Evolutionary conservation across 92 coral and sea anemone species (phyloP).

Genomic region (Epizoanthus rinbou): DNA sequence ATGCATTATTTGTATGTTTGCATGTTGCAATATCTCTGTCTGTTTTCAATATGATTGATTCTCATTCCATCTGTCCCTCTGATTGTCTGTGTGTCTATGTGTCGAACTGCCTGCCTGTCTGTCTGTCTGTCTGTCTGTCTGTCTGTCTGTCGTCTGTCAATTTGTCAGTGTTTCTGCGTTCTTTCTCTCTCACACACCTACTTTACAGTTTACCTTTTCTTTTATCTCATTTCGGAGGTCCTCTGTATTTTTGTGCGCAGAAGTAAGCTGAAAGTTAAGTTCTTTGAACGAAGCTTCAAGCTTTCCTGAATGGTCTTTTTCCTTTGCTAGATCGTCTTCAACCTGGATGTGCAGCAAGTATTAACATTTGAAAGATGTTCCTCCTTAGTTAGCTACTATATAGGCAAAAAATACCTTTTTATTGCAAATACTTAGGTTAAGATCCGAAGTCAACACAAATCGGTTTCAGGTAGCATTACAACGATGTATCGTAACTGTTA

Average conservation of each 20-base stretch:
- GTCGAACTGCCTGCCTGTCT: too few relatives aligned
- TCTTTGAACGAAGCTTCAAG: conserved; percentile 77
- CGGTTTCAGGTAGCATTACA: neutral
- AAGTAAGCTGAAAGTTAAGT: conserved; percentile 54
- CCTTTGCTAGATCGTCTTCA: conserved; percentile 74
- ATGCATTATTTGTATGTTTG: too few relatives aligned
- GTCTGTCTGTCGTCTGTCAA: neutral
- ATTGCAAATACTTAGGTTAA: too few relatives aligned
- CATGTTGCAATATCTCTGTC: too few relatives aligned
- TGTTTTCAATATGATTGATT: too few relatives aligned
- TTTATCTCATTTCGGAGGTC: conserved; percentile 63
- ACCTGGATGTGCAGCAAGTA: conserved; percentile 35
- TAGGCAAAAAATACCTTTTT: neutral
- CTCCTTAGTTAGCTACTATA: neutral
- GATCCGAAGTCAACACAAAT: too few relatives aligned
- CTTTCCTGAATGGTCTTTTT: conserved; percentile 65
- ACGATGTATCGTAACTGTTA: too few relatives aligned
- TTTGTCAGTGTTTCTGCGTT: neutral
- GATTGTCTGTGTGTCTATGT: neutral
- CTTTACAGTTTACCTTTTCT: conserved; percentile 66
- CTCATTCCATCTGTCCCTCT: too few relatives aligned
- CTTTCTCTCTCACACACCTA: neutral
- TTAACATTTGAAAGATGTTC: neutral
- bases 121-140: neutral
- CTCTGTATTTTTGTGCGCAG: conserved; percentile 61